Evolutionary conservation across 2,888 invertebrate genomes (phyloP), one percentile per base, ranked within the genome.

Genomic region (Sarcophaga subvicina): DNA sequence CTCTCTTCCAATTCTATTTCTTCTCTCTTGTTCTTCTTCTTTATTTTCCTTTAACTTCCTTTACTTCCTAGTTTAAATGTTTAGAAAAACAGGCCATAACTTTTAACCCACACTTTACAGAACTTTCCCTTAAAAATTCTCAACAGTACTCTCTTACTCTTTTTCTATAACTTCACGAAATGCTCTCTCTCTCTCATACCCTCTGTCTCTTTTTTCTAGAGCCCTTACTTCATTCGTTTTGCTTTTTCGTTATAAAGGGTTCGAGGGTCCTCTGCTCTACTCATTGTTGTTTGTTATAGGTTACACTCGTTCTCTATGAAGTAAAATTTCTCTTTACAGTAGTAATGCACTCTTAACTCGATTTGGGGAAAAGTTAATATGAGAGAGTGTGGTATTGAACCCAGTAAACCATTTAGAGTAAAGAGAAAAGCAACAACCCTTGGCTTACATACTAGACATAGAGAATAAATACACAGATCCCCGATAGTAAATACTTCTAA

Each of bases 21-120:
- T n/a, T 17, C 49, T 6, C 14, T 60, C 45, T 47, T 47, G 25
- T 59, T 80, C 20, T 59, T 70, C 11, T 76, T 62, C 75, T 82
- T 80, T 63, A 76, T 12, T 63, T 83, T 64, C 37, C 11, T 63
- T 76, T 62, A 49, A 78, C 73, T 79, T 77, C 78, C 72, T 83
- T 73, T 75, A 25, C 25, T 73, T 79, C 20, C 77, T 72, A 66
- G 20, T 60, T 70, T 69, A 66, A 37, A 59, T 59, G 64, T 60
- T 83, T 83, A 66, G 77, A 66, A 72, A 70, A 20, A 62, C 60
- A 12, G 64, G 6, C 22, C 37, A 47, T 20, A 59, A 64, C 47
- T 72, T 71, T 22, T n/a, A 47, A 64, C 59, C 63, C 22, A 59
- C 45, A 62, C 70, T 77, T 71, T 25, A 47, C 37, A 49, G 27